Percentiles rank a stretch among this genome's conserved stretches.
These are phyloP conservation scores for Gymnothorax reevesii DNA, from an alignment of 2,797 vertebrate species.

Conservation along the genomic window DNA sequence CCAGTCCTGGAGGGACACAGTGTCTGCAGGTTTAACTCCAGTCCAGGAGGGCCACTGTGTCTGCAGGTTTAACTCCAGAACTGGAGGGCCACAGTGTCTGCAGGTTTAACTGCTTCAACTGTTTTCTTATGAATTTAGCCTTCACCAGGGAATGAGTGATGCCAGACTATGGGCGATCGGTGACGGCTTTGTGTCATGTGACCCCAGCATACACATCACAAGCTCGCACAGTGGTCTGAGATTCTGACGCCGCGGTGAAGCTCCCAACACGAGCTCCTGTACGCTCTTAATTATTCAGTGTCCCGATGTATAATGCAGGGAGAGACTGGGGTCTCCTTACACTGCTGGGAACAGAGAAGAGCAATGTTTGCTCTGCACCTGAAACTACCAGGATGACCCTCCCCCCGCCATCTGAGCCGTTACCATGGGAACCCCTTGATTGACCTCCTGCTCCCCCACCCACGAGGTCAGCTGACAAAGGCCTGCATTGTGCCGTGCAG, in stretches of 20 bases:
- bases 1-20: neutral
- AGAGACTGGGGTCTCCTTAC: slow-evolving; percentile 8
- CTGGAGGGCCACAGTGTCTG: neutral
- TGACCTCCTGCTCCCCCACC: slow-evolving; percentile 12
- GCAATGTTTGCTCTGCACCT: neutral
- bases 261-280: neutral
- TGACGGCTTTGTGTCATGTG: neutral
- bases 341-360: neutral
- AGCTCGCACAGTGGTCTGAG: neutral
- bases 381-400: neutral
- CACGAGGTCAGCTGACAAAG: slow-evolving; percentile 58
- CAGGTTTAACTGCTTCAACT: neutral
- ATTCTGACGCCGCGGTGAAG: neutral
- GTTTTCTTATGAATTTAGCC: too few relatives aligned
- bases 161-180: neutral
- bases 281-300: slow-evolving; percentile 24
- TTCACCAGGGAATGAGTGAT: neutral
- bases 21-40: slow-evolving; percentile 4
- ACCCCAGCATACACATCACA: neutral
- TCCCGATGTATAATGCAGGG: slow-evolving; percentile 17
- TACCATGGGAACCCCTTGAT: slow-evolving; percentile 50
- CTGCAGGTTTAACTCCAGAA: neutral
- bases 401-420: neutral
- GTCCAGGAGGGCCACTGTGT: neutral
- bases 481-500: slow-evolving; percentile 51